These are phyloP conservation scores for Holothuria scabra DNA, from an alignment of 53 echinoderm and acorn worm genomes.

Conservation along the genomic window DNA sequence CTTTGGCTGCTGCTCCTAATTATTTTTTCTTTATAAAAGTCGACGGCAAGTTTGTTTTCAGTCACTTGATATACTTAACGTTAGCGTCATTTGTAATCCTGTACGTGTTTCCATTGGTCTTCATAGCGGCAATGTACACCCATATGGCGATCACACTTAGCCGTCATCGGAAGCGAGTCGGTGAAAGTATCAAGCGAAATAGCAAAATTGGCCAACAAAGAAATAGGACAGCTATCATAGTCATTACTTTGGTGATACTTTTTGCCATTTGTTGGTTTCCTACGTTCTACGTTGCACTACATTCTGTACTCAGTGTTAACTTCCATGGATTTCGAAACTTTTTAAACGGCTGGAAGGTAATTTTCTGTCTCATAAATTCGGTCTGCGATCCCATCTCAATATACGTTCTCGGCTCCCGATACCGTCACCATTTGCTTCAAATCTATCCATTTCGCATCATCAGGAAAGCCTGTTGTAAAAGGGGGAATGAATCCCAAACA, in stretches of 20 bases:
- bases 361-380: conserved; percentile 5
- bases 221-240: conserved; percentile 8
- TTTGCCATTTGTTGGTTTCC: conserved; percentile 24
- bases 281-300: not conserved
- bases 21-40: not conserved
- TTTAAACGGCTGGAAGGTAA: not conserved
- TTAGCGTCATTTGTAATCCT: not conserved
- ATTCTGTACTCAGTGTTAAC: no score
- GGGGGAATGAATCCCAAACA: no score
- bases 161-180: not conserved
- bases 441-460: not conserved
- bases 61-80: not conserved
- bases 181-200: conserved; percentile 13
- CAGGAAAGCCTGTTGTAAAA: not conserved
- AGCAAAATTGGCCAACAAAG: conserved; percentile 13
- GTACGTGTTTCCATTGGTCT: not conserved
- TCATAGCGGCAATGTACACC: not conserved
- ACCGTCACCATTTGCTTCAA: not conserved
- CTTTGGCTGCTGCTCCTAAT: not conserved
- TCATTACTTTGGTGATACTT: not conserved
- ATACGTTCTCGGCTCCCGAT: conserved; percentile 10
- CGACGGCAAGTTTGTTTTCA: not conserved
- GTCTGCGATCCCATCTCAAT: conserved; percentile 12
- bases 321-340: not conserved
- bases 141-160: not conserved